Conservation (phyloP, 1,140 invertebrate species). For the Lepidurus arcticus region DNA sequence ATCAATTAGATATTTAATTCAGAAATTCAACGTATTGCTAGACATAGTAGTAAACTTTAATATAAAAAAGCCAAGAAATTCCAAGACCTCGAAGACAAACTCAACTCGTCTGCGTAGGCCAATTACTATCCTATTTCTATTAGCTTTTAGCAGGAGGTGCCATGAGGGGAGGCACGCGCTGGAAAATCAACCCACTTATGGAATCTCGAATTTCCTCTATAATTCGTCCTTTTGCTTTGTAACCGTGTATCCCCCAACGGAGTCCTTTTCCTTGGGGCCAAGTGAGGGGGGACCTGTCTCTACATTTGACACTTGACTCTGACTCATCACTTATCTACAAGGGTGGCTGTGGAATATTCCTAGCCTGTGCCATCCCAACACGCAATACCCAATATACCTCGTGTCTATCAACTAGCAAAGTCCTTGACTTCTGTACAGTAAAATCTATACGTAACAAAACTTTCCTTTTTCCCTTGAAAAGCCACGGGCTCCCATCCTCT, state of each 20-base stretch:
- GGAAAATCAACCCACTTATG: constrained; percentile 15
- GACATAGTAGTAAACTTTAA: no score
- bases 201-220: constrained; percentile 19
- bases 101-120: neutral
- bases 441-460: constrained; percentile 13
- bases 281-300: neutral
- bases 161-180: neutral
- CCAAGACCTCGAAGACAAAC: neutral
- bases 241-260: neutral
- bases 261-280: constrained; percentile 12
- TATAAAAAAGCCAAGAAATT: neutral
- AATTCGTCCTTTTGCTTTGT: constrained; percentile 12
- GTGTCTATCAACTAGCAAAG: neutral
- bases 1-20: no score
- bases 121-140: constrained; percentile 20
- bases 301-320: constrained; percentile 16
- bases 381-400: neutral
- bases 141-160: constrained; percentile 4
- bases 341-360: constrained; percentile 13
- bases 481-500: neutral
- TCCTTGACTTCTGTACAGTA: neutral
- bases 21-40: no score
- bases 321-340: constrained; percentile 18
- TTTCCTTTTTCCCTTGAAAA: constrained; percentile 8
- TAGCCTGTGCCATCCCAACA: neutral